phyloP scores from a whole-genome alignment of 37 sponge, comb jelly and placozoan genomes.

The Chondrosia reniformis region DNA sequence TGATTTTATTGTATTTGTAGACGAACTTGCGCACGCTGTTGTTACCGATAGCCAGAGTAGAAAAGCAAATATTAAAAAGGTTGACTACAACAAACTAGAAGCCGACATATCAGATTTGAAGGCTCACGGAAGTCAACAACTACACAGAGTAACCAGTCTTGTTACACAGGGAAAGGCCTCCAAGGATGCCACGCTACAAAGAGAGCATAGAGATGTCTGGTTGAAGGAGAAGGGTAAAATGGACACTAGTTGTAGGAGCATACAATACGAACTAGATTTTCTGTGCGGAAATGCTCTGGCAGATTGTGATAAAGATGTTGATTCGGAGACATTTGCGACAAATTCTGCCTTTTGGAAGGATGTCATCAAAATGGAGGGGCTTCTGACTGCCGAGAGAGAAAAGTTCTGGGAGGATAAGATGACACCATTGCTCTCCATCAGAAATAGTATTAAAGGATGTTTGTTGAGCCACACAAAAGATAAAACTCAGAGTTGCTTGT shows the following conservation, averaged over 20 bases:
- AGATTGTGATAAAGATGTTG: not conserved
- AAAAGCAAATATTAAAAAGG: not conserved
- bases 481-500: too few species aligned
- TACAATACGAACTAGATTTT: slow-evolving; percentile 1
- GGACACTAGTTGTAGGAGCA: not conserved
- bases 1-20: not conserved
- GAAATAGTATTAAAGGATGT: slow-evolving; percentile 27
- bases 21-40: not conserved
- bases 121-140: not conserved
- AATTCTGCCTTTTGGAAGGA: not conserved
- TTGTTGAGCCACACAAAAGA: too few species aligned
- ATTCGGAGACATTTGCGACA: not conserved
- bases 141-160: slow-evolving; percentile 21
- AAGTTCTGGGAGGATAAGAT: slow-evolving; percentile 30
- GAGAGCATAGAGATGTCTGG: slow-evolving; percentile 67
- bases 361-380: slow-evolving; percentile 4
- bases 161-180: slow-evolving; percentile 21
- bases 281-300: slow-evolving; percentile 7
- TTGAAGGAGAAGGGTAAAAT: slow-evolving; percentile 24
- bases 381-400: slow-evolving; percentile 25
- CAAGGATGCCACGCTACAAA: slow-evolving; percentile 28
- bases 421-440: slow-evolving; percentile 10
- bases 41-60: not conserved
- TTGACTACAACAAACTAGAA: slow-evolving; percentile 47
- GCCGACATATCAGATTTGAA: not conserved